phyloP scores from a whole-genome alignment of 2,113 vertebrate species.

The Hippocampus barbouri region DNA sequence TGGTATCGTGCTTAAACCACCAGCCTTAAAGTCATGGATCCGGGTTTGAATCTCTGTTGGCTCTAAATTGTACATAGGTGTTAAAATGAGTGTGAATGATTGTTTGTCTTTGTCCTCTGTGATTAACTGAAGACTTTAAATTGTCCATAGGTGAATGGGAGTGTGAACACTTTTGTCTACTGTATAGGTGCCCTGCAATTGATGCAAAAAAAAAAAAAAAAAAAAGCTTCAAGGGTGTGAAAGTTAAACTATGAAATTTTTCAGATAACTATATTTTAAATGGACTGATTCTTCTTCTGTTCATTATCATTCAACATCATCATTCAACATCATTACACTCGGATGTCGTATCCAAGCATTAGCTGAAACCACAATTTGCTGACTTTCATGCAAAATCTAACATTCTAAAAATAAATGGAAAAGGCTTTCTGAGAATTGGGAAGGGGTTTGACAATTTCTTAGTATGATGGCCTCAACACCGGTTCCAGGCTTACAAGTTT shows the following conservation, averaged over 20 bases:
- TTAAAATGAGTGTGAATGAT: too few species aligned
- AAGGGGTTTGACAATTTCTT: conserved; percentile 42
- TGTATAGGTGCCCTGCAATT: too few species aligned
- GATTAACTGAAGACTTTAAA: too few species aligned
- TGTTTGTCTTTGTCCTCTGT: too few species aligned
- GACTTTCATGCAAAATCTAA: neutral
- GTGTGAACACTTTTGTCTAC: too few species aligned
- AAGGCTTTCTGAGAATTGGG: conserved; percentile 41
- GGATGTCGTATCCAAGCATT: neutral
- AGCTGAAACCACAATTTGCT: neutral
- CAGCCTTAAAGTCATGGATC: too few species aligned
- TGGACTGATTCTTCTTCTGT: neutral
- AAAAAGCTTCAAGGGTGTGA: neutral
- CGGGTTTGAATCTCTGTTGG: too few species aligned
- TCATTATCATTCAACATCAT: neutral
- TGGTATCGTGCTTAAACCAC: too few species aligned
- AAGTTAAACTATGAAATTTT: neutral
- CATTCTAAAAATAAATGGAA: conserved; percentile 59
- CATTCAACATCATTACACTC: neutral
- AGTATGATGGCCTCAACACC: conserved; percentile 4
- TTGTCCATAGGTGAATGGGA: too few species aligned
- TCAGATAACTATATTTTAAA: neutral
- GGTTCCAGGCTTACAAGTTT: conserved; percentile 3
- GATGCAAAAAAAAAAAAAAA: neutral
- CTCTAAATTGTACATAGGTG: too few species aligned